Evolutionary conservation across 2,113 vertebrate species (phyloP).

Genomic region (Pelecanoides urinatrix): DNA sequence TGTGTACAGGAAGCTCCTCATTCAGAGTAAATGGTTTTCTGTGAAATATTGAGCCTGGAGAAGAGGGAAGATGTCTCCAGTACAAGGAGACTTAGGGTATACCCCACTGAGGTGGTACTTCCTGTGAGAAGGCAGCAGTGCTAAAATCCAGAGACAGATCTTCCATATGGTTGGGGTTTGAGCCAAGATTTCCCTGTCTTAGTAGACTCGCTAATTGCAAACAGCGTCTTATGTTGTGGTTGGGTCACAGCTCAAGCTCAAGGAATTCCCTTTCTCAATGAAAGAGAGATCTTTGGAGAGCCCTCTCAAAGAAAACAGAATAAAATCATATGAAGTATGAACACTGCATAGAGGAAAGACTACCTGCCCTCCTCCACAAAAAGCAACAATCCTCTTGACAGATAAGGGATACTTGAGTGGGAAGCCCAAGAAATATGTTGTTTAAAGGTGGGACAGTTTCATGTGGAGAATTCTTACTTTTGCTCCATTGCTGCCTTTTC

Average conservation of each 20-base stretch:
- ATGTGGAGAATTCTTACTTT: neutral
- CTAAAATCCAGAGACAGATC: neutral
- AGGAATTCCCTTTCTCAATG: neutral
- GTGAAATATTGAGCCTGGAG: neutral
- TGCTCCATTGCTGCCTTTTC: neutral
- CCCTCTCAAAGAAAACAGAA: neutral
- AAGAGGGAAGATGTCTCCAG: neutral
- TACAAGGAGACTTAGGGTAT: neutral
- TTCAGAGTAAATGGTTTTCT: neutral
- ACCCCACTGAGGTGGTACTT: neutral
- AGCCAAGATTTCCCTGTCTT: neutral
- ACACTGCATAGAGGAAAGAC: neutral
- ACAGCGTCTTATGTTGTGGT: neutral
- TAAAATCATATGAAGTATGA: neutral
- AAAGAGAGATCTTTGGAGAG: neutral
- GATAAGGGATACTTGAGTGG: neutral
- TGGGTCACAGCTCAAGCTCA: neutral
- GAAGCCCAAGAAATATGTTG: neutral
- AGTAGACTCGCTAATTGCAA: slow-evolving; percentile 5
- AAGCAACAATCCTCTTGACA: neutral
- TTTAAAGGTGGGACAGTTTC: neutral
- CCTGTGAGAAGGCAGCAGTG: neutral
- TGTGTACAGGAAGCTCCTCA: neutral
- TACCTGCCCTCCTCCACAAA: neutral
- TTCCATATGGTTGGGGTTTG: neutral